Conservation (phyloP, 2,888 invertebrate genomes). For the Clistopyga incitator region DNA sequence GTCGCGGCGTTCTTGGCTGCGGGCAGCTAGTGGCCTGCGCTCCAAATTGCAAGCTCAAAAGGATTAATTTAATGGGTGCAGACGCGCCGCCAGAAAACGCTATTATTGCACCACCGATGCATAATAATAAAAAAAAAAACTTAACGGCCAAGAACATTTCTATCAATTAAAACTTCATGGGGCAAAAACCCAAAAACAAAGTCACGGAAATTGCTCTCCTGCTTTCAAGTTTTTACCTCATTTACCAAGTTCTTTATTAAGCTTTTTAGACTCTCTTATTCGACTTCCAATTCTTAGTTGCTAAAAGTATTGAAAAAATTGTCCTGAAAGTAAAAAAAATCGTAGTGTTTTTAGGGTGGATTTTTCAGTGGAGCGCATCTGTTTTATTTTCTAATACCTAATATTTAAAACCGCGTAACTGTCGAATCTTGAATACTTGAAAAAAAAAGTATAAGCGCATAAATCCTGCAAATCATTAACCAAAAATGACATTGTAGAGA, state of each 20-base stretch:
- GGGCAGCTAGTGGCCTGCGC: background rate
- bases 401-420: no score
- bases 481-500: no score
- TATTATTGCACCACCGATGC: constrained; percentile 4
- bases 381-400: no score
- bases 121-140: background rate
- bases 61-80: constrained; percentile 61
- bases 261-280: background rate
- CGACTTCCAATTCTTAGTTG: no score
- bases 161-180: background rate
- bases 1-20: constrained; percentile 27
- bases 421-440: no score
- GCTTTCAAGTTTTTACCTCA: background rate
- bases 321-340: background rate
- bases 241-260: background rate
- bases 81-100: constrained; percentile 3
- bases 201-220: background rate
- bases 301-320: background rate
- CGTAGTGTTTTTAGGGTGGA: no score
- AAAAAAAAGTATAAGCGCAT: no score
- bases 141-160: background rate
- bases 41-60: constrained; percentile 49
- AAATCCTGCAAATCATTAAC: no score
- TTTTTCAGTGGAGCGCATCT: no score
- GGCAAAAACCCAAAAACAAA: background rate